Evolutionary conservation across 2,888 invertebrate species (phyloP).

Genomic region (Melanotus villosus): DNA sequence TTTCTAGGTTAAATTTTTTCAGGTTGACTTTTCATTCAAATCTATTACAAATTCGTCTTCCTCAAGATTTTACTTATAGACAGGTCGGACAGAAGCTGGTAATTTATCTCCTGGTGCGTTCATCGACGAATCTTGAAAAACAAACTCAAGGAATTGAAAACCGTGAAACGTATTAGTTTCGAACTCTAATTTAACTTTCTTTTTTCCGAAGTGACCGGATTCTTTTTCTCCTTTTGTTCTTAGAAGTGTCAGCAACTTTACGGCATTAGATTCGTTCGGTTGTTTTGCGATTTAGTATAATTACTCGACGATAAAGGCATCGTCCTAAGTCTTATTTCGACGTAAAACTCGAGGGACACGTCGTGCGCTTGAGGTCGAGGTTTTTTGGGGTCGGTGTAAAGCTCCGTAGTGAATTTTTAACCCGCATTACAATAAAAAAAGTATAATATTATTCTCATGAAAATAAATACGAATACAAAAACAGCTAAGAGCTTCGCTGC

Average conservation of each 20-base stretch:
- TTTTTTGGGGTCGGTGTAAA: no score
- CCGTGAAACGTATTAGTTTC: conserved; percentile 20
- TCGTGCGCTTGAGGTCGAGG: not conserved
- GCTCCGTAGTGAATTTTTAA: conserved; percentile 19
- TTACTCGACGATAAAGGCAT: conserved; percentile 18
- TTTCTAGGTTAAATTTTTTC: no score
- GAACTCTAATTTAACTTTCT: conserved; percentile 22
- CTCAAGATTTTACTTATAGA: no score
- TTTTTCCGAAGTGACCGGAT: conserved; percentile 15
- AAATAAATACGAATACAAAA: conserved; percentile 56
- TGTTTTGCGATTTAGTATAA: conserved; percentile 30
- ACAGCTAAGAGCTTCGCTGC: conserved; percentile 48
- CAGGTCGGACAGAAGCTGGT: no score
- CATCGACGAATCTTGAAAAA: conserved; percentile 12
- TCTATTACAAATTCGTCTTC: no score
- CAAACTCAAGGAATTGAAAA: conserved; percentile 20
- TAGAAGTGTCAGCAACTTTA: conserved; percentile 22
- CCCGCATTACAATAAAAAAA: conserved; percentile 32
- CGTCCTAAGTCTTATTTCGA: conserved; percentile 3
- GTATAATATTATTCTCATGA: conserved; percentile 51
- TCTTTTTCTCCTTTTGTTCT: conserved; percentile 4
- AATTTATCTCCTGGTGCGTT: not conserved
- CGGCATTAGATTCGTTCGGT: conserved; percentile 25
- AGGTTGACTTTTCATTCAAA: no score
- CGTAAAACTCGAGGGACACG: not conserved